Evolutionary conservation across 2,797 vertebrate species (phyloP).

Genomic region (Eurystomus glaucurus): DNA sequence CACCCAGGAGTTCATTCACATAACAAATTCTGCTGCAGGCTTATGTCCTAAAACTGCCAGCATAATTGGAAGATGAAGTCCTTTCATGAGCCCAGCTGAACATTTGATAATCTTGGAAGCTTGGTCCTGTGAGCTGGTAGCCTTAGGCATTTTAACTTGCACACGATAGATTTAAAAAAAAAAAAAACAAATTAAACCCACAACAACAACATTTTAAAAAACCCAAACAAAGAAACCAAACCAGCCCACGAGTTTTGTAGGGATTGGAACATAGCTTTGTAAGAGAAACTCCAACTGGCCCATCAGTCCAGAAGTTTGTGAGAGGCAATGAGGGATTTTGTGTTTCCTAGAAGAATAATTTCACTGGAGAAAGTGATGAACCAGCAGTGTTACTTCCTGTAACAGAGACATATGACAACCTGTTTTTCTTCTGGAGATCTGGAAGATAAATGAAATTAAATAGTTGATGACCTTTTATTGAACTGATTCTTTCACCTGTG

Average conservation of each 20-base stretch:
- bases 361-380: neutral
- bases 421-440: neutral
- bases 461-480: neutral
- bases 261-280: neutral
- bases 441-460: neutral
- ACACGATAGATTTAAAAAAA: neutral
- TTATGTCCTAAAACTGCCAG: neutral
- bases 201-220: too few species aligned
- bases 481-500: neutral
- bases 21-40: neutral
- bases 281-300: neutral
- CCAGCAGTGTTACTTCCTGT: neutral
- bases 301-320: neutral
- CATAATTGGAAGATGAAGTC: neutral
- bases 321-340: neutral
- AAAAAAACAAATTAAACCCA: rapidly evolving
- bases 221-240: too few species aligned
- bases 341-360: neutral
- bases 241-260: neutral
- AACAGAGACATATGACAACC: neutral
- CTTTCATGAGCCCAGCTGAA: neutral
- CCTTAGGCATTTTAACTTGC: neutral
- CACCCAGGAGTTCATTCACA: neutral
- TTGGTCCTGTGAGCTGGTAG: neutral
- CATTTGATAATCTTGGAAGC: neutral